Evolutionary conservation across 2,113 vertebrate genomes (phyloP).

Genomic region (Centropus unirufus): DNA sequence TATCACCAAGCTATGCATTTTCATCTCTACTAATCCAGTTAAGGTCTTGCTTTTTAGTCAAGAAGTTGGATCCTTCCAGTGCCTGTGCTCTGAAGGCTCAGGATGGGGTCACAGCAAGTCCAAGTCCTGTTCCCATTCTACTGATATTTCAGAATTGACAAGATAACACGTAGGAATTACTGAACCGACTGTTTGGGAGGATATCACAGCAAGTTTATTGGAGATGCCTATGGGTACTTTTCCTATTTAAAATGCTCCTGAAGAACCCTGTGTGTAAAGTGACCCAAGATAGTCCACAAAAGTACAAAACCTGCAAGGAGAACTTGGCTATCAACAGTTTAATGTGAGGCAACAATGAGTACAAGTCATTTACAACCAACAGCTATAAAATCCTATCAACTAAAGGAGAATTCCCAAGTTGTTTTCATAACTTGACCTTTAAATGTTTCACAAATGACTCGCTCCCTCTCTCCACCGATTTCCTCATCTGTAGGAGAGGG

Average conservation of each 20-base stretch:
- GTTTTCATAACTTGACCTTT: not conserved
- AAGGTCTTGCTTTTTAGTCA: not conserved
- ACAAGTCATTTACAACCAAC: not conserved
- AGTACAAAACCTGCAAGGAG: not conserved
- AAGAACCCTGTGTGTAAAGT: not conserved
- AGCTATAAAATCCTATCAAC: not conserved
- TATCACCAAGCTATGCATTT: not conserved
- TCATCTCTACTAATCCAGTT: not conserved
- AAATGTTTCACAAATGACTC: not conserved
- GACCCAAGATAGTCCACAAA: not conserved
- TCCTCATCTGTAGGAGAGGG: not conserved
- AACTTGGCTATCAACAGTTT: not conserved
- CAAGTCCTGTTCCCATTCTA: not conserved
- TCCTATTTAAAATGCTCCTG: not conserved
- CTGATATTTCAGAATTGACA: not conserved
- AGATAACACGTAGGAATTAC: not conserved
- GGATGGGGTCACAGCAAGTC: not conserved
- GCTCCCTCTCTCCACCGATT: not conserved
- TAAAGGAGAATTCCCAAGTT: not conserved
- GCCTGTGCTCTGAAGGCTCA: not conserved
- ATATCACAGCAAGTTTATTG: not conserved
- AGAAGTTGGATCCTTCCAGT: not conserved
- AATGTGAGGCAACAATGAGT: not conserved
- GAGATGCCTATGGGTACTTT: not conserved
- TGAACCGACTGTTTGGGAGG: not conserved